Base-by-base conservation (phyloP, 2,797 vertebrate genomes). In the Morelia viridis region DNA sequence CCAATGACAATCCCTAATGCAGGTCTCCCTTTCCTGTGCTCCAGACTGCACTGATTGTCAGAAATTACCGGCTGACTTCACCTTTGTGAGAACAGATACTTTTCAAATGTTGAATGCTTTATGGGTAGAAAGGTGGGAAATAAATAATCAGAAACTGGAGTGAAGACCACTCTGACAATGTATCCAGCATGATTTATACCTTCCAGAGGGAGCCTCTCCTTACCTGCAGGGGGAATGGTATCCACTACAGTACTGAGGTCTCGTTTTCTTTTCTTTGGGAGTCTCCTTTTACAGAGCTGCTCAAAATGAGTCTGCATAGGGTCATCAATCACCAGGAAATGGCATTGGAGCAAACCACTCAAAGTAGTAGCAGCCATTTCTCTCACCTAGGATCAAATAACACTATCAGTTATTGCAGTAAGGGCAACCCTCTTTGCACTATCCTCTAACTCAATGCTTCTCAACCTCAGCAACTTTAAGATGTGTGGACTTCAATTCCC, bases 351-450 rank as follows among this genome's bases (percentile, higher is more conserved):
- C 71, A 99, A 98, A 87, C 99, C 99, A 62, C 99, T 99, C 64
- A 99, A 97, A 0, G 99, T 99, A 46, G 99, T 99, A 92, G 99
- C 99, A 0, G 99, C 99, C 99, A 99, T 99, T 97, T 99, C 99
- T 97, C 99, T 98, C 91, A 99, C 99, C 99, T 99, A 87, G 0
- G 80, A 92, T 62, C 57, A 94, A 61, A 94, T 22, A 90, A 24
- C 68, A 53, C 93, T 0, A 92, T 35, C 50, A 89, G 19, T 57
- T 22, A 35, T 19, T 56, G 31, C 46, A 71, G 9, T 26, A 56
- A 84, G 11, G 9, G 19, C 71, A 80, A 9, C 9, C 19, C 76
- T 46, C 8, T 80, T 46, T 80, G 19, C 35, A 46, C 22, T 46
- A 24, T 46, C 46, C 19, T 41, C 71, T 76, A 9, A 41, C 22